A percentile compares a stretch with the other conserved stretches of the same genome.
Conservation (phyloP, 1,140 invertebrate genomes). For the Neomicropteryx cornuta region DNA sequence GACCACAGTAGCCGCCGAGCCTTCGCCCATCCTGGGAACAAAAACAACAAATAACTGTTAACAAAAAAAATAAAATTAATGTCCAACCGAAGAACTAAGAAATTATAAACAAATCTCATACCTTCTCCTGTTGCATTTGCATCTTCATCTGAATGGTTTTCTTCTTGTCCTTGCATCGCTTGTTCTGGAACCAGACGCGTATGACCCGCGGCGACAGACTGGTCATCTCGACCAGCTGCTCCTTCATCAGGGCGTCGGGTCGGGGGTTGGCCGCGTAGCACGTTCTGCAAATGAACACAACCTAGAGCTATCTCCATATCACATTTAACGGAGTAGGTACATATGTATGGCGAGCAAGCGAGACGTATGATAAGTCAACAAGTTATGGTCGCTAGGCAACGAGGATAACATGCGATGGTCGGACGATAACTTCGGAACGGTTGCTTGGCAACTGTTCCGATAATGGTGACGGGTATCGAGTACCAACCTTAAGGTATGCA, state of each 20-base stretch:
- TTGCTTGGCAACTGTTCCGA: no score
- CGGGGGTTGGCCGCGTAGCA: constrained; percentile 96
- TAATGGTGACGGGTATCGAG: no score
- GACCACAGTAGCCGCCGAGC: constrained; percentile 77
- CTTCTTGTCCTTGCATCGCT: constrained; percentile 99
- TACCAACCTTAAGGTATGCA: constrained; percentile 81
- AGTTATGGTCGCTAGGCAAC: no score
- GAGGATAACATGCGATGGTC: no score
- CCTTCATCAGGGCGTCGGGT: constrained; percentile 98
- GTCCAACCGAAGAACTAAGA: no score
- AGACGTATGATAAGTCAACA: no score
- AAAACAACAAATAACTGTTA: constrained; percentile 23
- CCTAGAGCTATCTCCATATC: no score
- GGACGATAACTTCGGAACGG: no score
- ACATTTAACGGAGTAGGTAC: no score
- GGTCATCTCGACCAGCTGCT: constrained; percentile 98
- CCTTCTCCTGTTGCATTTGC: constrained; percentile 96
- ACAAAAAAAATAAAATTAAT: no score
- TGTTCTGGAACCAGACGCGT: constrained; percentile 98
- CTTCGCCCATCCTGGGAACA: constrained; percentile 87
- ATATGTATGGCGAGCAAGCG: no score
- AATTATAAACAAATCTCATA: constrained; percentile 36
- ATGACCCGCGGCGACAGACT: constrained; percentile 91
- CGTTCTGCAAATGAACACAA: constrained; percentile 38
- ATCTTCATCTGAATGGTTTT: constrained; percentile 93